Percentiles rank a stretch among this genome's conserved stretches.
These are phyloP conservation scores for Corvus moneduloides DNA, from an alignment of 2,113 vertebrate species.

Conservation along the genomic window DNA sequence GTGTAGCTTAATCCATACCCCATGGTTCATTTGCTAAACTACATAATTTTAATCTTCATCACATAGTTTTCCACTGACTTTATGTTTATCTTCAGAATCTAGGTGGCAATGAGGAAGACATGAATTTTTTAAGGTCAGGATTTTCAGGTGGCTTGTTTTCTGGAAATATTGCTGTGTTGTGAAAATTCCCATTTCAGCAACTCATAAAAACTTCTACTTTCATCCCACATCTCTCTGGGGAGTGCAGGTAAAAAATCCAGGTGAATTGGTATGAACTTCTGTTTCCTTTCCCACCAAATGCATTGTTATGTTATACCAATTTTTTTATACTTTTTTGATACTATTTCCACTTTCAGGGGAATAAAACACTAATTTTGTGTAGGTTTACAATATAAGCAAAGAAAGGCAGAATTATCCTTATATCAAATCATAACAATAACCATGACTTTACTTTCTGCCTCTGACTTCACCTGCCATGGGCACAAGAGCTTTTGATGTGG, in stretches of 20 bases:
- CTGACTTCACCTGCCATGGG: not conserved
- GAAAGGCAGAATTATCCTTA: not conserved
- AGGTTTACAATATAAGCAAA: not conserved
- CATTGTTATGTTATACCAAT: accelerated
- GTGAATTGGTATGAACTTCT: not conserved
- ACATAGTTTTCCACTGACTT: not conserved
- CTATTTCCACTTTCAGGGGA: not conserved
- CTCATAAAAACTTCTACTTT: not conserved
- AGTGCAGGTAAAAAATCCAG: not conserved
- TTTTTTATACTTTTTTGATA: not conserved
- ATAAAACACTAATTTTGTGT: not conserved
- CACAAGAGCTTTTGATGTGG: not conserved
- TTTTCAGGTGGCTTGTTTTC: not conserved
- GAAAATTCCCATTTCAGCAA: not conserved
- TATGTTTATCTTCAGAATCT: not conserved
- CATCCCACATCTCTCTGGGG: not conserved
- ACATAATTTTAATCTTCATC: not conserved
- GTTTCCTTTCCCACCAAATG: not conserved
- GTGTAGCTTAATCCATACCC: not conserved
- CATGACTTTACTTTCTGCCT: not conserved
- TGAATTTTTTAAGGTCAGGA: not conserved
- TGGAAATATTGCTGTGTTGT: not conserved
- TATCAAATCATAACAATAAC: not conserved
- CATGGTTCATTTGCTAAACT: not conserved
- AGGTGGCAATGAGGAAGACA: not conserved